Conservation (phyloP, 2,113 vertebrate species). For the Phalacrocorax brasilianus region DNA sequence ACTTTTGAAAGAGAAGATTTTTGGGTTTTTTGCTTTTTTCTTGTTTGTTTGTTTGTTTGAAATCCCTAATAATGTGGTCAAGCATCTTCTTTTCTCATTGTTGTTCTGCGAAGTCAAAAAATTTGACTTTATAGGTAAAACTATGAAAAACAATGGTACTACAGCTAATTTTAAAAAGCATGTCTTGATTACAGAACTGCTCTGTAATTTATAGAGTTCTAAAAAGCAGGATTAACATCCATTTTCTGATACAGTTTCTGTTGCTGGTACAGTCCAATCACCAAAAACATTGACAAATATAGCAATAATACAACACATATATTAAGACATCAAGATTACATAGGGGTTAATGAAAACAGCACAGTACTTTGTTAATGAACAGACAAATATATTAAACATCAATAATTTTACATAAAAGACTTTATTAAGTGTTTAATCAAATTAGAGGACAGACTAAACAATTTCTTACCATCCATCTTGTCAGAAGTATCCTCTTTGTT, state of each 20-base stretch:
- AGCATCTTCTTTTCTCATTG: neutral
- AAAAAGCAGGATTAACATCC: neutral
- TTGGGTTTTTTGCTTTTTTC: neutral
- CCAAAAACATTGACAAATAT: neutral
- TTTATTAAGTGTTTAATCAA: constrained; percentile 5
- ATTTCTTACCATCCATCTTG: constrained; percentile 98
- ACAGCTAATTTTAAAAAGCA: neutral
- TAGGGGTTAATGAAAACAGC: neutral
- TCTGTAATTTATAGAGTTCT: neutral
- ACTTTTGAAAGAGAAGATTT: neutral
- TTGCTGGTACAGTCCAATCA: neutral
- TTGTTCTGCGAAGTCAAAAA: neutral
- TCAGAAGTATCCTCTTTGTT: constrained; percentile 98
- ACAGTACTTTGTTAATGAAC: neutral
- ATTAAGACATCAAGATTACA: neutral
- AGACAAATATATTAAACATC: constrained; percentile 2
- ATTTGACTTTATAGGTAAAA: neutral
- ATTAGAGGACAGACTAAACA: constrained; percentile 64
- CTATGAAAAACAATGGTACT: neutral
- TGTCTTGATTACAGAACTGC: neutral
- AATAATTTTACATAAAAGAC: constrained; percentile 7
- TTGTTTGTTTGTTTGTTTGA: neutral
- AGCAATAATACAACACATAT: neutral
- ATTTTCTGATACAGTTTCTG: neutral
- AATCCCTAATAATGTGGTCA: neutral